Base-by-base conservation (phyloP, 1,140 invertebrate genomes). In the Phthorimaea operculella region DNA sequence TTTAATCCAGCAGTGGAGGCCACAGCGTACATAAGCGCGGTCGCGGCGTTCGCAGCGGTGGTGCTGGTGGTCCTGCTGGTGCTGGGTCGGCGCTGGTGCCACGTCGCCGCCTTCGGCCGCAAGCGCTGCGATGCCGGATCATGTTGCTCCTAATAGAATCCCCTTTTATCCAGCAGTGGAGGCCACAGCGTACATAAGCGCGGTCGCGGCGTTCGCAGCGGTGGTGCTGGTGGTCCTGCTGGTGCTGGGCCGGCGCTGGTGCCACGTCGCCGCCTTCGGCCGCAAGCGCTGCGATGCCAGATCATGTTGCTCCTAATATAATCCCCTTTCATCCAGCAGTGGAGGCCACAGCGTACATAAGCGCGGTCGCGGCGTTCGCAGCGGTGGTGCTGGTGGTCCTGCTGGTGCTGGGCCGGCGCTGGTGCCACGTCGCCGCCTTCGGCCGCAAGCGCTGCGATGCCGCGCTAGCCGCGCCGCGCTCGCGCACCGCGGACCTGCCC, bases 271-370 rank as follows among this genome's bases (percentile, higher is more conserved):
- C 6, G 69, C 72, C 17, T 70, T 77, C 52, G 65, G 66, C 18
- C 69, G 73, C 54, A 79, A 79, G 54, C 72, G 74, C 55, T 78
- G 80, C 60, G 75, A 84, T 76, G 85, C 82, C 54, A n/a, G n/a
- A n/a, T n/a, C n/a, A n/a, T n/a, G n/a, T n/a, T n/a, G n/a, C n/a
- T n/a, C n/a, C n/a, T 28, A 28, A 28, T 28, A 4, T 28, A 28
- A 28, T 28, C 16, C 1, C 12, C 4, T 47, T 47, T 47, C 3
- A 11, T n/a, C 15, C n/a, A 47, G 8, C 60, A 86, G 85, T 83
- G 64, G 85, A 86, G 68, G 77, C 83, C 58, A 86, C 80, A 15
- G 78, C 82, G 57, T 86, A 86, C 53, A 77, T 86, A 62, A 84
- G 83, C 59, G 80, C 81, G 18, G 78, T 86, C 58, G 79, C 77